A percentile compares a stretch with the other conserved stretches of the same genome.
Conservation (phyloP, 2,113 vertebrate species). For the Larimichthys polyactis region DNA sequence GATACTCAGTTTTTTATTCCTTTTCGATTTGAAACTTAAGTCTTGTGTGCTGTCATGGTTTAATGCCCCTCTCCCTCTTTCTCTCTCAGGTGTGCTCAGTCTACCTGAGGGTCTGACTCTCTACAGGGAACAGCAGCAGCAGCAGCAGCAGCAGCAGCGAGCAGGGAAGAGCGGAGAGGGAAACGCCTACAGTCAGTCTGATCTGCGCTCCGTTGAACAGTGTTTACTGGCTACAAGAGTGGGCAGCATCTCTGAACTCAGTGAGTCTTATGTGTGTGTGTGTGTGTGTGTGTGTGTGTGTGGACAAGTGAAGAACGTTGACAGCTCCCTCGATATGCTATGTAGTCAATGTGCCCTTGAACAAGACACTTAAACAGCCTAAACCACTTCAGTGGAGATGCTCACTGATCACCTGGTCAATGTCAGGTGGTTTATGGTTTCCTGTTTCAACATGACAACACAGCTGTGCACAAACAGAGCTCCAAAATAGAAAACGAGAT, state of each 20-base stretch:
- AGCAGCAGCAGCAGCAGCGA: slow-evolving; percentile 83
- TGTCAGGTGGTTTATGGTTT: background rate
- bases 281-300: background rate
- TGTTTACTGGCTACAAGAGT: slow-evolving; percentile 94
- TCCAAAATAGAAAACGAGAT: background rate
- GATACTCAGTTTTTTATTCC: background rate
- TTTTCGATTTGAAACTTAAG: background rate
- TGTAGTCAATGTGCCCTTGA: background rate
- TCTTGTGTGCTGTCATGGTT: background rate
- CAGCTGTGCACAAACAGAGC: background rate
- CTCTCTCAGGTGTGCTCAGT: slow-evolving; percentile 90
- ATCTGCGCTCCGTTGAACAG: slow-evolving; percentile 94
- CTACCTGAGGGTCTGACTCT: slow-evolving; percentile 94
- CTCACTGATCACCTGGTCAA: background rate
- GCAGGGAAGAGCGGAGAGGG: slow-evolving; percentile 90
- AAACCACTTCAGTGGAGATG: background rate
- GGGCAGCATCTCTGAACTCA: slow-evolving; percentile 97
- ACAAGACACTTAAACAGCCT: background rate
- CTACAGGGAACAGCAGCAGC: slow-evolving; percentile 92
- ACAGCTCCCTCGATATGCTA: background rate
- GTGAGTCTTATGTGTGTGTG: slow-evolving; percentile 84
- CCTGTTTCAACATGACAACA: background rate
- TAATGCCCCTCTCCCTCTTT: slow-evolving; percentile 7
- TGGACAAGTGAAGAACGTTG: background rate
- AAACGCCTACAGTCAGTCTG: slow-evolving; percentile 93